These are phyloP conservation scores for Lasioglossum villosulum DNA, from an alignment of 2,888 invertebrate genomes.

Conservation along the genomic window DNA sequence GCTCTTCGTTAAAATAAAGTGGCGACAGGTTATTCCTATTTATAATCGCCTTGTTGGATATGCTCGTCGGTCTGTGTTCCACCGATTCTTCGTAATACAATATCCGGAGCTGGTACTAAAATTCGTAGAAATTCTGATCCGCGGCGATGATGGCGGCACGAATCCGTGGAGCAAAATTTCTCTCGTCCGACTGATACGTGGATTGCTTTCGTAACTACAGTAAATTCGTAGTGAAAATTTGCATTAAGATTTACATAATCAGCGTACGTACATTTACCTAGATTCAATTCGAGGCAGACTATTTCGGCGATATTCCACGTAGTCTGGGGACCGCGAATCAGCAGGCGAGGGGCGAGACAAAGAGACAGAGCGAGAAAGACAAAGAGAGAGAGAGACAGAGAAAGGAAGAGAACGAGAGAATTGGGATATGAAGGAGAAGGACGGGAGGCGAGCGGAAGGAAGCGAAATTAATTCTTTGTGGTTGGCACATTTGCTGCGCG, in stretches of 20 bases:
- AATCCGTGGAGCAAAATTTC: slow-evolving; percentile 41
- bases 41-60: background rate
- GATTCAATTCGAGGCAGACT: slow-evolving; percentile 54
- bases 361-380: background rate
- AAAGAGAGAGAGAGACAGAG: background rate
- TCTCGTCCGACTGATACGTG: slow-evolving; percentile 38
- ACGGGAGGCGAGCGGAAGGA: slow-evolving; percentile 29
- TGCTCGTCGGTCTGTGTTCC: background rate
- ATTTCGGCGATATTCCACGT: slow-evolving; percentile 54
- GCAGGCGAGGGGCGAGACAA: background rate
- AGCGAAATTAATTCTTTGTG: slow-evolving; percentile 75
- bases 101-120: background rate
- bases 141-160: background rate
- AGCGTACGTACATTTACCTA: slow-evolving; percentile 45
- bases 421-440: background rate
- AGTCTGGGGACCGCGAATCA: slow-evolving; percentile 46
- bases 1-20: background rate
- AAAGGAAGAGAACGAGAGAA: background rate
- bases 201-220: slow-evolving; percentile 51
- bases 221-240: slow-evolving; percentile 51
- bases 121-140: slow-evolving; percentile 1
- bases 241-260: slow-evolving; percentile 60
- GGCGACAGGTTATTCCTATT: background rate
- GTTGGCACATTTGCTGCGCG: slow-evolving; percentile 57
- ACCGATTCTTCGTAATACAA: background rate